Conservation (phyloP, 2,113 vertebrate genomes). For the Pteronura brasiliensis region DNA sequence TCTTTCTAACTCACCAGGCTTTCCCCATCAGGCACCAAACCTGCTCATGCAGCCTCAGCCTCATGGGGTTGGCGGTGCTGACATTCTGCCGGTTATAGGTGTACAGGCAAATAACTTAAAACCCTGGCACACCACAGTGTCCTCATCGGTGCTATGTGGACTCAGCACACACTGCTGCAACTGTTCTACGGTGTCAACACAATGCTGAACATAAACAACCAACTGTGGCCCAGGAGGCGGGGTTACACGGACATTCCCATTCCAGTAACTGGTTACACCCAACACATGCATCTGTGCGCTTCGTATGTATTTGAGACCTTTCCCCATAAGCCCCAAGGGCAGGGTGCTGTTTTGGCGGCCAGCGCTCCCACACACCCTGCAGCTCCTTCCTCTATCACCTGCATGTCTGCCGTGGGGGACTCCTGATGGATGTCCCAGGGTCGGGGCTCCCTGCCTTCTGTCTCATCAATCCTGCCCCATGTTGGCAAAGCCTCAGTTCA, state of each 20-base stretch:
- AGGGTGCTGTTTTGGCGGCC: not conserved
- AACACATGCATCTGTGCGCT: not conserved
- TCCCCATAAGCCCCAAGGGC: not conserved
- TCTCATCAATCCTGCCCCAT: too few species aligned
- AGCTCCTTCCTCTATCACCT: not conserved
- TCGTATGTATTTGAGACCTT: not conserved
- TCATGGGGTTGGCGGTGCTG: not conserved
- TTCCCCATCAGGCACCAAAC: accelerated
- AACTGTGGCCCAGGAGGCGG: not conserved
- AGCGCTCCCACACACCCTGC: not conserved
- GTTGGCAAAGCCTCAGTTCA: too few species aligned
- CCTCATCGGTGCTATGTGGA: not conserved
- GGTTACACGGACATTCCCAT: accelerated
- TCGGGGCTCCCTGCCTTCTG: not conserved
- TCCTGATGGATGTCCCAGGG: too few species aligned
- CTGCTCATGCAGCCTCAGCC: not conserved
- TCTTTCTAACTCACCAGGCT: too few species aligned
- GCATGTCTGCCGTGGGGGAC: not conserved
- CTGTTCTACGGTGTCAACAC: too few species aligned
- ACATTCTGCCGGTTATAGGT: accelerated
- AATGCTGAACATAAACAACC: not conserved
- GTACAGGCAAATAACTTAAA: not conserved
- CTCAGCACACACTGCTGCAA: not conserved
- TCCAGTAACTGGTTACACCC: not conserved
- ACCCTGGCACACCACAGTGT: not conserved